A percentile compares a stretch with the other conserved stretches of the same genome.
These are phyloP conservation scores for Leptinotarsa lineolata DNA, from an alignment of 1,140 invertebrate genomes.

Conservation along the genomic window DNA sequence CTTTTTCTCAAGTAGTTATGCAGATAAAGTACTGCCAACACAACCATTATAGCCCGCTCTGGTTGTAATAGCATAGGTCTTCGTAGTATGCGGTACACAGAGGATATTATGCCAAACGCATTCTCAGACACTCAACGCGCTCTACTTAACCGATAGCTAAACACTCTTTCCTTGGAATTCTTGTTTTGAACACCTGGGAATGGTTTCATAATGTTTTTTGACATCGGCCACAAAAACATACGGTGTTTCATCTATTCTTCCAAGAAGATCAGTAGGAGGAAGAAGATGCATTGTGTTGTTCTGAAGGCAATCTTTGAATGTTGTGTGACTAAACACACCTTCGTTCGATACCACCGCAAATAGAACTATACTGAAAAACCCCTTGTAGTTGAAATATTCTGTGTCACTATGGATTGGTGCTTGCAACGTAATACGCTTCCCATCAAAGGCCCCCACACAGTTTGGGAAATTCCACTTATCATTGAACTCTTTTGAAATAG, in stretches of 20 bases:
- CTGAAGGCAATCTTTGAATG: conserved; percentile 20
- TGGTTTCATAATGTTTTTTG: conserved; percentile 52
- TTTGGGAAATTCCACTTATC: conserved; percentile 33
- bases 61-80: conserved; percentile 48
- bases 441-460: conserved; percentile 40
- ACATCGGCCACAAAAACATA: background rate
- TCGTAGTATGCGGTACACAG: conserved; percentile 56
- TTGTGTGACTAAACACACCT: conserved; percentile 46
- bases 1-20: conserved; percentile 30
- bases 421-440: conserved; percentile 42
- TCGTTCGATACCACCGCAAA: conserved; percentile 56
- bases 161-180: conserved; percentile 50
- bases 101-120: conserved; percentile 59
- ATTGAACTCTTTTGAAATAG: conserved; percentile 36
- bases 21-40: conserved; percentile 32
- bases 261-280: too few relatives aligned
- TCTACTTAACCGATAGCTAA: conserved; percentile 54
- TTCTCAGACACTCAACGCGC: conserved; percentile 59
- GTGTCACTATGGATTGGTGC: conserved; percentile 53
- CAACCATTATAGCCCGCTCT: conserved; percentile 43
- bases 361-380: conserved; percentile 58
- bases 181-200: conserved; percentile 42
- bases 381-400: conserved; percentile 61
- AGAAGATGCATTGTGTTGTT: background rate
- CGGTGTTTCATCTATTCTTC: too few relatives aligned